Conservation (phyloP, 2,113 vertebrate species). For the Empidonax traillii region DNA sequence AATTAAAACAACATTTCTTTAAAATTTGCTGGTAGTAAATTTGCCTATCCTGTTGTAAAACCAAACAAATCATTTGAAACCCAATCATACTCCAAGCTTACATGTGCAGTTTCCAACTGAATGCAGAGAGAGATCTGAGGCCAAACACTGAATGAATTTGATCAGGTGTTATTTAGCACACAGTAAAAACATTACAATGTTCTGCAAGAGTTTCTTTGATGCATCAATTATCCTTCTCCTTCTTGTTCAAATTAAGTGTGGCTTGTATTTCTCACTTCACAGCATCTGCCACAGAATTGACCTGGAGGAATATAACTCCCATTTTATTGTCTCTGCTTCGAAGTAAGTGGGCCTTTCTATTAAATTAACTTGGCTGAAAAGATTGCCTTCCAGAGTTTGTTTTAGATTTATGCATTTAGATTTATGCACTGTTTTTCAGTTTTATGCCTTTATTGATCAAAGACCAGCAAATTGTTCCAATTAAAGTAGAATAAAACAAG, state of each 20-base stretch:
- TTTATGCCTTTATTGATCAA: constrained; percentile 50
- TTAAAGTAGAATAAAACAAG: not conserved
- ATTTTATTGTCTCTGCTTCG: not conserved
- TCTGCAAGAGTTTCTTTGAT: not conserved
- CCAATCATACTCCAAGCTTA: not conserved
- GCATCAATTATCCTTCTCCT: not conserved
- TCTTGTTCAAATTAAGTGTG: not conserved
- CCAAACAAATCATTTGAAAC: not conserved
- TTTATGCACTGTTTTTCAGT: not conserved
- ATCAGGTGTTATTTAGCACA: not conserved
- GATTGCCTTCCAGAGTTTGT: not conserved
- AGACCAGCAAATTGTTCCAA: constrained; percentile 25
- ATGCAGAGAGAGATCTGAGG: not conserved
- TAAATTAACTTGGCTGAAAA: not conserved
- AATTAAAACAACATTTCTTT: not conserved
- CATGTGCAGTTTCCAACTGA: not conserved
- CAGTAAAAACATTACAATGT: not conserved
- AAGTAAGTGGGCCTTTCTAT: not conserved
- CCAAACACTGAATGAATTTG: not conserved
- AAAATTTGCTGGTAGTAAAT: not conserved
- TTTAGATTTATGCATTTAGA: not conserved
- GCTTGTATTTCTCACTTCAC: not conserved
- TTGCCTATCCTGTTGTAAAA: not conserved
- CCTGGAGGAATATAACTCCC: not conserved
- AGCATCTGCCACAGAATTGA: not conserved